Evolutionary conservation across 2,797 vertebrate species (phyloP), one percentile per base, ranked within the genome.

Genomic region (Podargus strigoides): DNA sequence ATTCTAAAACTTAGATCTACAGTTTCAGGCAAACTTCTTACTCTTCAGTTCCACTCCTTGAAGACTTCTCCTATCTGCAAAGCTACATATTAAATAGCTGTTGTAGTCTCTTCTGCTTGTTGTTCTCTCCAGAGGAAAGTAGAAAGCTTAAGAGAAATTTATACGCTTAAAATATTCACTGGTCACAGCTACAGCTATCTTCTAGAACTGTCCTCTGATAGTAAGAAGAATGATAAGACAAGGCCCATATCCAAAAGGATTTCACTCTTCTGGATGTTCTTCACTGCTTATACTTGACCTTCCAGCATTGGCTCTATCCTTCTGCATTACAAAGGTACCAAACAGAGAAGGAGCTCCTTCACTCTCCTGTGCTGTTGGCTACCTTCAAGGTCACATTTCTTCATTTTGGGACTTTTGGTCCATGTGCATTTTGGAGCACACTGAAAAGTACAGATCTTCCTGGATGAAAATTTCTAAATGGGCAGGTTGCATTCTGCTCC

Each of bases 371-470:
- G 24, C 10, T 55, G 4, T 18, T 64, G 41, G 20, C 7, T 73
- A 6, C 21, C 69, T 85, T 46, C 17, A 86, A 72, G 36, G 23
- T 20, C n/a, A 30, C 1, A 9, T 52, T 37, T 73, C 68, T 85
- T 66, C 42, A 27, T 68, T 87, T 72, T 49, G 9, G 55, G 21
- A 3, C 12, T 59, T 91, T 85, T 59, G 39, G 24, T 24, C 27
- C 27, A 15, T 20, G 6, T 2, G 1, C 30, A n/a, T n/a, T n/a
- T n/a, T 39, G 22, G 36, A 59, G 8, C 2, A 32, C 8, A 4
- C 4, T 55, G n/a, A 69, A 39, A 80, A 27, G 17, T 39, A 47
- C 16, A 59, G 50, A 90, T 8, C 10, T 82, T 88, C 63, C 36
- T 53, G 12, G 1, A 2, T 50, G 13, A 67, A 14, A 37, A 12